Evolutionary conservation across 2,113 vertebrate species (phyloP).

Genomic region (Colinus virginianus): DNA sequence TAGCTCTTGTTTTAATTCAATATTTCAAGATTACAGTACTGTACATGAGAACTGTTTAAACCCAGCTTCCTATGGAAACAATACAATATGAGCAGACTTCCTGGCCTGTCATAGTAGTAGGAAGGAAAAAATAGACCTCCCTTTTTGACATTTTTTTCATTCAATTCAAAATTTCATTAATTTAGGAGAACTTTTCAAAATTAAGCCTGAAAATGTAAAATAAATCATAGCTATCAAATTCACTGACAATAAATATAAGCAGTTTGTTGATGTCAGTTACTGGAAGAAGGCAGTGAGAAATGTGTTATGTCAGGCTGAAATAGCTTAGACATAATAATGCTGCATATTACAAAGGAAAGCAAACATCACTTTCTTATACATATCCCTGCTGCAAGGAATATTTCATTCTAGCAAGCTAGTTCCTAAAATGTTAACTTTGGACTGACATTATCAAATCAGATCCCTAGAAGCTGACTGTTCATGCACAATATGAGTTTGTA

Average conservation of each 20-base stretch:
- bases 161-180: background rate
- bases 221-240: background rate
- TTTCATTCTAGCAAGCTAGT: background rate
- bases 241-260: background rate
- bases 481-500: background rate
- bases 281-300: background rate
- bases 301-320: background rate
- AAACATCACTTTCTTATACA: background rate
- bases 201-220: background rate
- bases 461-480: background rate
- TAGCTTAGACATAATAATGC: background rate
- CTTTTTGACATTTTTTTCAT: background rate
- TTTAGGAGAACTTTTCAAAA: background rate
- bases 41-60: background rate
- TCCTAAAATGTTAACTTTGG: background rate
- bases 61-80: background rate
- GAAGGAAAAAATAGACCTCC: background rate
- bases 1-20: background rate
- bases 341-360: background rate
- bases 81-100: background rate
- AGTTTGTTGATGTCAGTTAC: background rate
- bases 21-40: background rate
- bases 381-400: background rate
- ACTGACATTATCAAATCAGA: background rate
- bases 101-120: background rate